A percentile compares a stretch with the other conserved stretches of the same genome.
Evolutionary conservation across 2,888 invertebrate species (phyloP).

Genomic region (Seladonia tumulorum): DNA sequence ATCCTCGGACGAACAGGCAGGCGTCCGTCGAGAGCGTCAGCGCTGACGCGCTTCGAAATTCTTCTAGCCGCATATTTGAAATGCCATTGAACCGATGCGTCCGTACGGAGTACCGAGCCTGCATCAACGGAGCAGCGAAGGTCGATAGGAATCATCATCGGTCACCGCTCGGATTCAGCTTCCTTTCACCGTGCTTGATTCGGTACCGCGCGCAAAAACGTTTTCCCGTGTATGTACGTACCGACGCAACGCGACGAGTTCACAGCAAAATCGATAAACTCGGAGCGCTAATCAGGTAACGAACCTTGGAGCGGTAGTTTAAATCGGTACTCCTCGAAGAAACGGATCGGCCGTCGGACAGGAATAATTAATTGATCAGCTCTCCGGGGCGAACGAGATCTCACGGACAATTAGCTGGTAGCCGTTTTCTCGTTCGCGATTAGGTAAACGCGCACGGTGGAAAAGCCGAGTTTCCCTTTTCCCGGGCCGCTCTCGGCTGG

Average conservation of each 20-base stretch:
- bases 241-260: background rate
- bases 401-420: background rate
- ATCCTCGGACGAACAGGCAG: background rate
- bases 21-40: background rate
- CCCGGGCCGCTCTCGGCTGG: slow-evolving; percentile 41
- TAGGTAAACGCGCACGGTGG: background rate
- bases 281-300: background rate
- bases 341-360: background rate
- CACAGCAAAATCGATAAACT: background rate
- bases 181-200: slow-evolving; percentile 29
- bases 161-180: background rate
- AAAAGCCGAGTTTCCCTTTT: slow-evolving; percentile 61
- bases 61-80: background rate
- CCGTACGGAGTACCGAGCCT: background rate
- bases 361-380: background rate
- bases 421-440: background rate
- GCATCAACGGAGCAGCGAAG: slow-evolving; percentile 7
- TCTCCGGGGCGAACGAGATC: background rate
- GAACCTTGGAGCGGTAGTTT: background rate
- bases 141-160: slow-evolving; percentile 24
- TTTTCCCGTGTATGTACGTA: background rate
- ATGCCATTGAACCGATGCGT: background rate
- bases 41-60: background rate
- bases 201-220: background rate
- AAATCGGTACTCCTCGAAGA: background rate